Evolutionary conservation across 1,140 invertebrate species (phyloP), one percentile per base, ranked within the genome.

Genomic region (Potamilus streckersoni): DNA sequence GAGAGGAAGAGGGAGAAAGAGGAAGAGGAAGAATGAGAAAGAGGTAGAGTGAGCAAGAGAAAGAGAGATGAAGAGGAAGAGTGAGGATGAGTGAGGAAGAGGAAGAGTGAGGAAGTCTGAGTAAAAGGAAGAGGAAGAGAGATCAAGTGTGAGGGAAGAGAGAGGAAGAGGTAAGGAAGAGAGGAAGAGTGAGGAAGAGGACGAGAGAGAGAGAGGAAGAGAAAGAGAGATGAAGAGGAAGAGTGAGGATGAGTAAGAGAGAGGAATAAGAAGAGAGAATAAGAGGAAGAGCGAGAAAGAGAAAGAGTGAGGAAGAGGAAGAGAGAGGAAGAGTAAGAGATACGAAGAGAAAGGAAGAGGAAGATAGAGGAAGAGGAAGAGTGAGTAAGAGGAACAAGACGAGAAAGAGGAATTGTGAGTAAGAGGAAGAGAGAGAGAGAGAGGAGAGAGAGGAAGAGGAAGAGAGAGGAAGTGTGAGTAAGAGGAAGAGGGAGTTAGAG

Each of bases 171-270:
- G n/a, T 60, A n/a, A 60, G 62, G 27, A 12, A 63, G 11, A 12
- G 6, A 13, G 63, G 23, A 23, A 65, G 63, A 65, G 63, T 17
- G 15, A 65, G 63, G 23, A 23, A 27, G 23, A 27, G 63, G 23
- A 23, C 15, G 63, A 65, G 63, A 65, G 63, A 65, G 63, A 65
- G 63, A 27, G 23, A 27, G 63, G 63, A 65, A n/a, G 59, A 60
- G 14, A 60, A n/a, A 15, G 59, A 60, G n/a, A n/a, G 14, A n/a
- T n/a, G n/a, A n/a, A n/a, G n/a, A n/a, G n/a, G n/a, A n/a, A n/a
- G n/a, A n/a, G n/a, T n/a, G n/a, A n/a, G n/a, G n/a, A n/a, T n/a
- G n/a, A 60, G n/a, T 15, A 27, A 23, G 23, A 23, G 23, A 23
- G 23, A 23, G 23, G 63, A 65, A 23, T 17, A 23, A 23, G 63